These are phyloP conservation scores for Xestia c-nigrum DNA, from an alignment of 2,888 invertebrate species.

Conservation along the genomic window DNA sequence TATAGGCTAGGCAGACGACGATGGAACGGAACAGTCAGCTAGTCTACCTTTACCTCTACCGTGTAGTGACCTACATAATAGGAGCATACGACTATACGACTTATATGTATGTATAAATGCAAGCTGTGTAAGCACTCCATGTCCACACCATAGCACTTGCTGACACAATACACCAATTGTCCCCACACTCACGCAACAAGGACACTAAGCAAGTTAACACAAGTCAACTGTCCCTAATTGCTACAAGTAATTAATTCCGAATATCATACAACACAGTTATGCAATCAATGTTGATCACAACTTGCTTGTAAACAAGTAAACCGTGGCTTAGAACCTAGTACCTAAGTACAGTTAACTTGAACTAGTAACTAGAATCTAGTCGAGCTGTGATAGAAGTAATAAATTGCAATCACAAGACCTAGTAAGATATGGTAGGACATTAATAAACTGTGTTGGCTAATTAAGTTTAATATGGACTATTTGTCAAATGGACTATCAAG, in stretches of 20 bases:
- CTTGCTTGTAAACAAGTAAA: conserved; percentile 44
- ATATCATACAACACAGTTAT: conserved; percentile 32
- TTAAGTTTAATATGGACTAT: conserved; percentile 60
- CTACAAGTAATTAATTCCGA: conserved; percentile 51
- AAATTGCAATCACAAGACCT: conserved; percentile 76
- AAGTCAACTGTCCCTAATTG: conserved; percentile 39
- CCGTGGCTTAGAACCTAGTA: conserved; percentile 2
- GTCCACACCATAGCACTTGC: not conserved
- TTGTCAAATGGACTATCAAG: conserved; percentile 50
- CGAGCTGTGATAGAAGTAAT: conserved; percentile 64
- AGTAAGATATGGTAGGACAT: conserved; percentile 63
- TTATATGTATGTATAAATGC: not conserved
- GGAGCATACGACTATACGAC: no score
- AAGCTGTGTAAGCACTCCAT: not conserved
- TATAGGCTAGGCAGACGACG: no score
- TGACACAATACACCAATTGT: conserved; percentile 30
- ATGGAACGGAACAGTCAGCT: not conserved
- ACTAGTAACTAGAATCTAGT: conserved; percentile 62
- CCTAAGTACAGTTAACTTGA: conserved; percentile 49
- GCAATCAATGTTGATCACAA: conserved; percentile 42
- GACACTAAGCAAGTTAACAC: conserved; percentile 26
- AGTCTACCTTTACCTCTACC: not conserved
- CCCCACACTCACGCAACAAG: conserved; percentile 26
- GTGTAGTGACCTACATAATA: no score
- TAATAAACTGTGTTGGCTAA: conserved; percentile 66